Evolutionary conservation across 2,797 vertebrate species (phyloP).

Genomic region (Megalops cyprinoides): DNA sequence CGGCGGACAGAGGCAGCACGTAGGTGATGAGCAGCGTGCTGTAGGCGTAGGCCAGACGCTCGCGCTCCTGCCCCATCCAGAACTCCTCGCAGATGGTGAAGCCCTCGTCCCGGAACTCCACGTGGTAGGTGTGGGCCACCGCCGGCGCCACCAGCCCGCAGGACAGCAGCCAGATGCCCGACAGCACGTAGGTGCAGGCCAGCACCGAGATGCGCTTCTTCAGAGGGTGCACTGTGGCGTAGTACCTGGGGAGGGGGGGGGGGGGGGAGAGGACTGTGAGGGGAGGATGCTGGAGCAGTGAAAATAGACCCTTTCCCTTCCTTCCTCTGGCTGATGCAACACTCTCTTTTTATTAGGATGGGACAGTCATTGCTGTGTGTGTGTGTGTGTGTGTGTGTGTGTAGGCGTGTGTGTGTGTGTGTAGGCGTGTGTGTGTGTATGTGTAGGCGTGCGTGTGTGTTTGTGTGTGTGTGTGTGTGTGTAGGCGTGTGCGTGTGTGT

Average conservation of each 20-base stretch:
- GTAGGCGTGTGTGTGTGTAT: neutral
- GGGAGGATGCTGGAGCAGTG: neutral
- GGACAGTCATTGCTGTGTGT: too few species aligned
- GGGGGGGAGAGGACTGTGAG: neutral
- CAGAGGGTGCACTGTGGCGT: constrained; percentile 84
- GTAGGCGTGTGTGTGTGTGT: neutral
- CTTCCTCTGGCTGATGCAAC: too few species aligned
- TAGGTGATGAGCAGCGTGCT: constrained; percentile 85
- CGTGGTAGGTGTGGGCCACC: constrained; percentile 85
- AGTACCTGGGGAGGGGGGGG: constrained; percentile 34
- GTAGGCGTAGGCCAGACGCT: constrained; percentile 82
- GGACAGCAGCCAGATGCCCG: constrained; percentile 85
- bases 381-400: neutral
- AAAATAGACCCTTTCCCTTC: too few species aligned
- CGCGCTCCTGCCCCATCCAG: constrained; percentile 81
- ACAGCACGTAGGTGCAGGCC: constrained; percentile 79
- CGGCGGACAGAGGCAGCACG: constrained; percentile 82
- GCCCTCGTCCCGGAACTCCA: constrained; percentile 83
- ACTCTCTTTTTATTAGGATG: neutral
- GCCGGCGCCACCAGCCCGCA: constrained; percentile 82
- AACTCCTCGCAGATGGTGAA: constrained; percentile 90
- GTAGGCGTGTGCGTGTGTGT: neutral
- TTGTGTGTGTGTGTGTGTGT: neutral
- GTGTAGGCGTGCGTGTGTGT: neutral
- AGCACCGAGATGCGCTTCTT: constrained; percentile 83